Conservation (phyloP, 2,113 vertebrate genomes). For the Scalopus aquaticus region DNA sequence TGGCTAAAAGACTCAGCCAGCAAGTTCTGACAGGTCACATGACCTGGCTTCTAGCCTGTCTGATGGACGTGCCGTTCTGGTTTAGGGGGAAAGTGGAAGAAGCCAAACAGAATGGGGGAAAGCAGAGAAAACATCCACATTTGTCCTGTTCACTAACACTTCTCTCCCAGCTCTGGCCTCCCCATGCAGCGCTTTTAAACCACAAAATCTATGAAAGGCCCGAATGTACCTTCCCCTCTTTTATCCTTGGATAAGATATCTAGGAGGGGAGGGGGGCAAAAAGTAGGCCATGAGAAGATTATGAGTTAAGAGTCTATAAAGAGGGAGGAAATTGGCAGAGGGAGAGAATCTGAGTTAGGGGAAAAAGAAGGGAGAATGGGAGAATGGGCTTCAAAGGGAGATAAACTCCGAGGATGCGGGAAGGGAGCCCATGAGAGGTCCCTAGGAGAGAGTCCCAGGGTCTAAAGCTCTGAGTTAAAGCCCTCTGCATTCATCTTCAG, state of each 20-base stretch:
- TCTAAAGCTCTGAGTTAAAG: neutral
- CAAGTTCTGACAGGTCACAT: neutral
- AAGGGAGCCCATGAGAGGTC: rapidly evolving
- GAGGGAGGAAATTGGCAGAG: constrained; percentile 53
- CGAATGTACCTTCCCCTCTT: constrained; percentile 47
- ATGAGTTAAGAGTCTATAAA: constrained; percentile 60
- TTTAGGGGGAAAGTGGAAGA: neutral
- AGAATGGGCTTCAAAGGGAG: neutral
- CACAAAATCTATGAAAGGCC: constrained; percentile 62
- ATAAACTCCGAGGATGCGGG: neutral
- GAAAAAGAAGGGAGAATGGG: neutral
- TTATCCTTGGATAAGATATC: constrained; percentile 72
- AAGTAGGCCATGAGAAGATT: constrained; percentile 74
- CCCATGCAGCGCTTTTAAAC: constrained; percentile 40
- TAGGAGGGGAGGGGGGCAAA: neutral
- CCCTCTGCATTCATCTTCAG: neutral
- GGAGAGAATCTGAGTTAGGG: constrained; percentile 9
- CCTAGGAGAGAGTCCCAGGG: neutral
- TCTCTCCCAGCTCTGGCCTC: neutral
- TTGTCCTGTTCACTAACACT: neutral
- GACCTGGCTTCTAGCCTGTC: neutral
- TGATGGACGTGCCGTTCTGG: neutral
- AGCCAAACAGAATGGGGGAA: neutral
- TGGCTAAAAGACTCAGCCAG: neutral
- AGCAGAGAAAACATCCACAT: neutral